Evolutionary conservation across 37 sponge, comb jelly and placozoan species (phyloP).

Genomic region (Aplysina aerophoba): DNA sequence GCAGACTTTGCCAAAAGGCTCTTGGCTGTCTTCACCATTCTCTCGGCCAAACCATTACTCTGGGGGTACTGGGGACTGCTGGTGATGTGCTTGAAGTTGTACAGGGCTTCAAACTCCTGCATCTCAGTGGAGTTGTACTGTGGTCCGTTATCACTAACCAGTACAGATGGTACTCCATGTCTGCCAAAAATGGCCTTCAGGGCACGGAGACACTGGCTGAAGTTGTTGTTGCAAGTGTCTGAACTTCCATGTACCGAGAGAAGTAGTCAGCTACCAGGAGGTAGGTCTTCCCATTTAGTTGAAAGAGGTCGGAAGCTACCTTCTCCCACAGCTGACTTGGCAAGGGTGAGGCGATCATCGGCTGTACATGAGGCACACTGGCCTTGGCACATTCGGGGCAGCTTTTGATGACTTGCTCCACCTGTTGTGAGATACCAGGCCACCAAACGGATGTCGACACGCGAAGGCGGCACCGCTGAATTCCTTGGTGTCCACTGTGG

Average conservation of each 20-base stretch:
- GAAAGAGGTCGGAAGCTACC: conserved; percentile 15
- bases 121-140: conserved; percentile 23
- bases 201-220: background rate
- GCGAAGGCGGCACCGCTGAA: background rate
- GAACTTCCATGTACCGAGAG: conserved; percentile 30
- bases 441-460: conserved; percentile 14
- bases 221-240: background rate
- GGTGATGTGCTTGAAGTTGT: conserved; percentile 12
- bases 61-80: conserved; percentile 36
- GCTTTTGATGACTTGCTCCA: background rate
- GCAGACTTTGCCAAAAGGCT: background rate
- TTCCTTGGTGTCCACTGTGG: conserved; percentile 21
- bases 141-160: conserved; percentile 18
- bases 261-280: conserved; percentile 17
- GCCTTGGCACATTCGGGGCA: conserved; percentile 4
- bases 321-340: conserved; percentile 16
- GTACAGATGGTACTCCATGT: conserved; percentile 18
- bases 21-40: conserved; percentile 17
- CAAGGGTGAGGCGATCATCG: background rate
- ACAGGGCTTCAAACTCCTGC: conserved; percentile 11
- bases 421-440: background rate
- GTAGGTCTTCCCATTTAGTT: background rate
- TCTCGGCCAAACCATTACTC: conserved; percentile 24
- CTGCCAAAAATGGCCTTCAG: conserved; percentile 20
- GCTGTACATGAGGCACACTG: background rate